Conservation (phyloP, 2,797 vertebrate genomes). For the Pagetopsis macropterus region DNA sequence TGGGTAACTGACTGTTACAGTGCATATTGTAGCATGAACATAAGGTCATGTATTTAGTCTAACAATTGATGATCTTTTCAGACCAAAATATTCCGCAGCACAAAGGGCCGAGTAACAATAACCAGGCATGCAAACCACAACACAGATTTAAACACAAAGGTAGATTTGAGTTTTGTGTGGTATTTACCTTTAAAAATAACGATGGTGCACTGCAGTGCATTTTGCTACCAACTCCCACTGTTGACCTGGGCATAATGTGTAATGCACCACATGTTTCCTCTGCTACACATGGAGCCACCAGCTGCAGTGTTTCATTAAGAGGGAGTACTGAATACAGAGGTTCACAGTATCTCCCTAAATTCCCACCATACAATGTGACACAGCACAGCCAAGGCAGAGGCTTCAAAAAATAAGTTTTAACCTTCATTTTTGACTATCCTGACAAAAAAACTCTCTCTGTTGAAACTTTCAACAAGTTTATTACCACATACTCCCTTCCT, state of each 20-base stretch:
- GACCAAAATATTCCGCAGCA: not conserved
- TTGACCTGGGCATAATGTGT: conserved; percentile 4
- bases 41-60: too few relatives aligned
- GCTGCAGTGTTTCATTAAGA: conserved; percentile 11
- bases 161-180: not conserved
- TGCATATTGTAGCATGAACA: too few relatives aligned
- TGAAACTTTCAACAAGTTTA: conserved; percentile 12
- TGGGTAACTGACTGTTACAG: not conserved
- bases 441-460: conserved; percentile 11
- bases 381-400: conserved; percentile 25
- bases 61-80: not conserved
- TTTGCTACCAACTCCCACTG: not conserved
- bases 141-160: not conserved
- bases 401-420: conserved; percentile 27
- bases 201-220: not conserved
- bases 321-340: not conserved
- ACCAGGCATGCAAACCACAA: not conserved
- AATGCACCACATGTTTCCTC: not conserved
- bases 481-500: not conserved
- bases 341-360: not conserved
- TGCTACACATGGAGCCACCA: conserved; percentile 3
- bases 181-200: conserved; percentile 10
- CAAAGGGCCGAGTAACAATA: conserved; percentile 1
- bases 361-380: not conserved
- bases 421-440: conserved; percentile 3